A percentile compares a stretch with the other conserved stretches of the same genome.
These are phyloP conservation scores for Antigone vipio DNA, from an alignment of 2,113 vertebrate species.

Conservation along the genomic window DNA sequence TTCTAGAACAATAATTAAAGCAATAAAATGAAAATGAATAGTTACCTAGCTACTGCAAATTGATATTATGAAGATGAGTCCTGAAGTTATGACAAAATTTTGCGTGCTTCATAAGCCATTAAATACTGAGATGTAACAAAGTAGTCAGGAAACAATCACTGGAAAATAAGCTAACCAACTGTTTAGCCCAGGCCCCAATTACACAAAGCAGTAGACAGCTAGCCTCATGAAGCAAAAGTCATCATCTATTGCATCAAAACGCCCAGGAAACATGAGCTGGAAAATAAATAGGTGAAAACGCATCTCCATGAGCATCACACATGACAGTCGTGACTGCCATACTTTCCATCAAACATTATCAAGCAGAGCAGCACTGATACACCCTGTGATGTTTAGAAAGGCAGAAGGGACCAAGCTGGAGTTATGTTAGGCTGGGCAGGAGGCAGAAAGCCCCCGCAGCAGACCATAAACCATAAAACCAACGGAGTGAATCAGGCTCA, in stretches of 20 bases:
- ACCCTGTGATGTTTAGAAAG: accelerated
- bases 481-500: accelerated
- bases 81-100: neutral
- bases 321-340: accelerated
- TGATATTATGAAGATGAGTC: neutral
- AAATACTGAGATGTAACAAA: neutral
- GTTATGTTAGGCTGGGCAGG: neutral
- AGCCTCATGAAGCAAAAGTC: neutral
- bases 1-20: neutral
- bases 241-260: neutral
- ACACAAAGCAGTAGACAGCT: accelerated
- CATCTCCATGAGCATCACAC: neutral
- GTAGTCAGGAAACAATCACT: neutral
- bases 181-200: neutral
- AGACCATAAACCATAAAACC: neutral
- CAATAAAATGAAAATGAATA: neutral
- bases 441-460: neutral
- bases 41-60: neutral
- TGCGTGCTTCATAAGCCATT: neutral
- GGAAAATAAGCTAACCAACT: neutral
- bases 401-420: neutral
- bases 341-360: neutral
- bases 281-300: neutral
- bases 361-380: neutral
- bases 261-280: neutral